These are phyloP conservation scores for Aromia moschata DNA, from an alignment of 2,888 invertebrate genomes.

Conservation along the genomic window DNA sequence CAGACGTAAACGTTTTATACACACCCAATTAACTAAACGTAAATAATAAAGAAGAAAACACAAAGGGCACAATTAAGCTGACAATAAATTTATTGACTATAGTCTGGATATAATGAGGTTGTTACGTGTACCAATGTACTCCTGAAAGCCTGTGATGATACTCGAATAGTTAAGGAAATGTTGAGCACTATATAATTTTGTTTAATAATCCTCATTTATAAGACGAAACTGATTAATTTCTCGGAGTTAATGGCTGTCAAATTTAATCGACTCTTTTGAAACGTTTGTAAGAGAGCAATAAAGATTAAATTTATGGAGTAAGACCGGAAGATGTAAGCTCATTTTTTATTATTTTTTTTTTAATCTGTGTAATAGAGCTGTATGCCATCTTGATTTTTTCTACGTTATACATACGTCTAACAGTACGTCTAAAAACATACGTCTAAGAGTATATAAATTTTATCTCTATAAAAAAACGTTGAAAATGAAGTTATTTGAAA, in stretches of 20 bases:
- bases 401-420: too few relatives aligned
- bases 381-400: too few relatives aligned
- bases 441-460: too few relatives aligned
- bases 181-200: background rate
- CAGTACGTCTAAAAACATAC: too few relatives aligned
- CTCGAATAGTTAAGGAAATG: background rate
- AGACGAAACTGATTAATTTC: background rate
- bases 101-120: conserved; percentile 11
- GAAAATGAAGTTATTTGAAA: too few relatives aligned
- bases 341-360: too few relatives aligned
- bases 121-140: background rate
- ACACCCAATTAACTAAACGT: conserved; percentile 11
- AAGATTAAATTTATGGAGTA: too few relatives aligned
- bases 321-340: too few relatives aligned
- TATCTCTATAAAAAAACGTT: too few relatives aligned
- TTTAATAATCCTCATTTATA: conserved; percentile 1
- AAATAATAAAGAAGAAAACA: conserved; percentile 17
- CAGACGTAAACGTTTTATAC: conserved; percentile 9
- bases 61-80: conserved; percentile 16
- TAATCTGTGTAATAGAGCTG: too few relatives aligned
- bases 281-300: background rate
- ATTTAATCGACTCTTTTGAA: background rate
- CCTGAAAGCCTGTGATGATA: background rate
- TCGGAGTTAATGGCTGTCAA: background rate
- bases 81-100: conserved; percentile 16